Percentiles rank a stretch among this genome's conserved stretches.
These are phyloP conservation scores for Mormyrops attenuatus DNA, from an alignment of 2,797 vertebrate genomes.

Conservation along the genomic window DNA sequence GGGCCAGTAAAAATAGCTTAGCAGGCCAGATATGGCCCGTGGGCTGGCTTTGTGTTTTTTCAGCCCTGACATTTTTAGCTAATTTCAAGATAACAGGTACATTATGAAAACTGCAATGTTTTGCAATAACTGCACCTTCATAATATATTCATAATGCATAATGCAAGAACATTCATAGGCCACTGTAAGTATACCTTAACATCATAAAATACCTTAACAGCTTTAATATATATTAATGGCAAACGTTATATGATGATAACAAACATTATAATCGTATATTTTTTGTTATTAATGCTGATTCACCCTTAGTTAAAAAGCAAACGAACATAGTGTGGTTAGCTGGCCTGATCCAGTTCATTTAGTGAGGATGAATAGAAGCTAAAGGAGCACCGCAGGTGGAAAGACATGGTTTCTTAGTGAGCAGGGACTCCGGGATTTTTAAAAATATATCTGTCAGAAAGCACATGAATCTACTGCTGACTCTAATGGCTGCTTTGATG, in stretches of 20 bases:
- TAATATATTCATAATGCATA: neutral
- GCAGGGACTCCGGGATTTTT: neutral
- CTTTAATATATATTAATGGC: neutral
- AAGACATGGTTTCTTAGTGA: neutral
- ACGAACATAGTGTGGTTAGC: neutral
- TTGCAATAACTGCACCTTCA: neutral
- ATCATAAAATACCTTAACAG: neutral
- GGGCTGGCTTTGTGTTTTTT: neutral
- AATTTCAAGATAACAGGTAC: neutral
- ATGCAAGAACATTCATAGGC: neutral
- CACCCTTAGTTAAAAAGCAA: neutral
- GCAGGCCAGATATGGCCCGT: neutral
- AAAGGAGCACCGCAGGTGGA: neutral
- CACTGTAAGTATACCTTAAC: neutral
- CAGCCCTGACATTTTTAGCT: neutral
- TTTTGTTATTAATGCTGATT: neutral
- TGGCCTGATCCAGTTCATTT: neutral
- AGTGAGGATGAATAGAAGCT: neutral
- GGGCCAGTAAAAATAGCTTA: neutral
- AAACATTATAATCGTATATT: neutral
- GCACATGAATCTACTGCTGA: conserved; percentile 23
- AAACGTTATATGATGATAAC: neutral
- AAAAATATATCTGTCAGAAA: conserved; percentile 35
- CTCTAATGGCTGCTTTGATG: conserved; percentile 36
- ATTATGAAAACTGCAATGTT: neutral